A percentile compares a stretch with the other conserved stretches of the same genome.
phyloP scores from a whole-genome alignment of 2,888 invertebrate genomes.

The Drosophila mayaguana region DNA sequence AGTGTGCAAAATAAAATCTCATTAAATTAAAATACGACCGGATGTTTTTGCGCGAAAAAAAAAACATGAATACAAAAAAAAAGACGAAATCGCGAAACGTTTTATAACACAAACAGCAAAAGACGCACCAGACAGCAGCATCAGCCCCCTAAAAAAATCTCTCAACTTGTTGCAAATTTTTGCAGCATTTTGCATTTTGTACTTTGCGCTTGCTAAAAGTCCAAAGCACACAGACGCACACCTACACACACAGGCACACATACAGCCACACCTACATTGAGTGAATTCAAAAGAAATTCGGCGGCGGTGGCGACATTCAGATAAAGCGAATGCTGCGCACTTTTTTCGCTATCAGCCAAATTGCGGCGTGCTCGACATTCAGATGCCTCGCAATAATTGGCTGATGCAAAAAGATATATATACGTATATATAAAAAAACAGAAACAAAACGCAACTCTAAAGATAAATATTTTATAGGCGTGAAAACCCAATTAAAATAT shows the following conservation, averaged over 20 bases:
- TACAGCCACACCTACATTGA: constrained; percentile 15
- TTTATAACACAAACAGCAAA: constrained; percentile 25
- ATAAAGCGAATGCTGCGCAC: constrained; percentile 71
- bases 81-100: constrained; percentile 48
- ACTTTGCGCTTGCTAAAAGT: constrained; percentile 39
- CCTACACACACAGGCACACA: constrained; percentile 10
- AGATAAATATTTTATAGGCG: constrained; percentile 20
- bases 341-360: constrained; percentile 63
- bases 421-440: not conserved
- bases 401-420: constrained; percentile 1
- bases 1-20: constrained; percentile 73
- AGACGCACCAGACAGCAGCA: constrained; percentile 42
- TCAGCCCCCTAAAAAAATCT: constrained; percentile 44
- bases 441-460: constrained; percentile 6
- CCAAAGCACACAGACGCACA: constrained; percentile 21
- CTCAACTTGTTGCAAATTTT: constrained; percentile 57
- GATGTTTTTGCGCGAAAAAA: constrained; percentile 79
- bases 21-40: constrained; percentile 82
- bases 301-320: constrained; percentile 67
- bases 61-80: constrained; percentile 36
- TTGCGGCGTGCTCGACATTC: constrained; percentile 30
- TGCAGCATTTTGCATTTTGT: constrained; percentile 61
- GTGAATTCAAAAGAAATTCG: constrained; percentile 45
- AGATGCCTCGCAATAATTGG: constrained; percentile 37
- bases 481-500: not conserved